Evolutionary conservation across 2,113 vertebrate species (phyloP).

Genomic region (Burhinus oedicnemus): DNA sequence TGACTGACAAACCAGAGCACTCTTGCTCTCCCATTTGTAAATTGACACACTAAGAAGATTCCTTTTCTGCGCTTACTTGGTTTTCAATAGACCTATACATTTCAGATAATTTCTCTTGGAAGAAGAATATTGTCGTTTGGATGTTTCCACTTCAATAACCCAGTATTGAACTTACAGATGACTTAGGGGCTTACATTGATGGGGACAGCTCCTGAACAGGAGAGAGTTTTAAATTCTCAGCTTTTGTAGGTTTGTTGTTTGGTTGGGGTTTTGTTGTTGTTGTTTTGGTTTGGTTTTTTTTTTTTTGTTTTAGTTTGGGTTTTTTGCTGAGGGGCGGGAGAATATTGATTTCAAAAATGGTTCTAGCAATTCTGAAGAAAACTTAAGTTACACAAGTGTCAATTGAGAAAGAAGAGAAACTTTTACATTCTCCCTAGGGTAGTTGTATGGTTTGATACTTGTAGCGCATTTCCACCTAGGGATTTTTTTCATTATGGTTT

Average conservation of each 20-base stretch:
- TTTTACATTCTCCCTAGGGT: background rate
- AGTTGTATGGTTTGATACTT: background rate
- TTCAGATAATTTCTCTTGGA: background rate
- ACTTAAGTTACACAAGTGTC: background rate
- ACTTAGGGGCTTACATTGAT: background rate
- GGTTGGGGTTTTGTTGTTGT: too few species aligned
- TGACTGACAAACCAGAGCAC: background rate
- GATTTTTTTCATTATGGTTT: background rate
- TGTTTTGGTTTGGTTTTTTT: background rate
- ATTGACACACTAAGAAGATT: background rate
- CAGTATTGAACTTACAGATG: background rate
- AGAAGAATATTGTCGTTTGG: background rate
- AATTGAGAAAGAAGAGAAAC: background rate
- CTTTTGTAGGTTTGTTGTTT: accelerated
- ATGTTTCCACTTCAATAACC: background rate
- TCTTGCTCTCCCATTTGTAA: background rate
- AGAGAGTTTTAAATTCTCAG: background rate
- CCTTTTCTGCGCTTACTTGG: background rate
- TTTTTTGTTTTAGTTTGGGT: too few species aligned
- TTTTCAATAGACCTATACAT: background rate
- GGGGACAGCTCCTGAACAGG: background rate
- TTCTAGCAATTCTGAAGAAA: background rate
- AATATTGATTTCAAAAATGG: background rate
- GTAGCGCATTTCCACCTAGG: background rate
- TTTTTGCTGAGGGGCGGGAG: too few species aligned